These are phyloP conservation scores for Parthenolecanium corni DNA, from an alignment of 2,888 invertebrate species.

Conservation along the genomic window DNA sequence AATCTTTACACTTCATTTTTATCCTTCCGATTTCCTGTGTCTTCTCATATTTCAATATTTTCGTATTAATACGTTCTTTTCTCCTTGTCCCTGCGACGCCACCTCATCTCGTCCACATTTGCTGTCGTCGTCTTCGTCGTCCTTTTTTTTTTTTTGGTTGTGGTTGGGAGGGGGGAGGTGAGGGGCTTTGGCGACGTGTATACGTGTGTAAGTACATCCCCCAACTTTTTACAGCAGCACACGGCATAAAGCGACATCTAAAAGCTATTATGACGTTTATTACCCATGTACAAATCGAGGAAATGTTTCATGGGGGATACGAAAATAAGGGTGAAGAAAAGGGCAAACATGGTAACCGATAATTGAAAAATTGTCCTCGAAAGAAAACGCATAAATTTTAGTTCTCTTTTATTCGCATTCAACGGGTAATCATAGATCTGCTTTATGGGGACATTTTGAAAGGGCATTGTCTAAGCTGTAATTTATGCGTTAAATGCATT, in stretches of 20 bases:
- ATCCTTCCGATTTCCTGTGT: constrained; percentile 23
- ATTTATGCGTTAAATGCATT: too few species aligned
- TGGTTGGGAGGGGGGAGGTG: too few species aligned
- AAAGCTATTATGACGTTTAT: constrained; percentile 9
- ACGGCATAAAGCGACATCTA: not conserved
- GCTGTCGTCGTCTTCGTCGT: too few species aligned
- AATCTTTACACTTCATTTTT: constrained; percentile 25
- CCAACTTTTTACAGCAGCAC: not conserved
- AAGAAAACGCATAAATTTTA: too few species aligned
- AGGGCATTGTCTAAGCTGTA: too few species aligned
- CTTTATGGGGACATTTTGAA: too few species aligned
- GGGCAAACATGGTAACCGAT: not conserved
- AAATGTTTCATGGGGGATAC: not conserved
- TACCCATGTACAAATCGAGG: not conserved
- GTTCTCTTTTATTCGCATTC: too few species aligned
- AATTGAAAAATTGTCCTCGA: too few species aligned
- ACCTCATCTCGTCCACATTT: too few species aligned
- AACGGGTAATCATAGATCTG: too few species aligned
- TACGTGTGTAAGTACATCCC: not conserved
- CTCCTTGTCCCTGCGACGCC: not conserved
- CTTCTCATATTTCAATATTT: constrained; percentile 25
- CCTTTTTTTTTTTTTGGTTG: too few species aligned
- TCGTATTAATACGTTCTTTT: constrained; percentile 10
- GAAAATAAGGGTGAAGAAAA: not conserved
- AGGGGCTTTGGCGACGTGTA: too few species aligned